phyloP scores from a whole-genome alignment of 2,888 invertebrate species.

The Polyommatus iphigenia region DNA sequence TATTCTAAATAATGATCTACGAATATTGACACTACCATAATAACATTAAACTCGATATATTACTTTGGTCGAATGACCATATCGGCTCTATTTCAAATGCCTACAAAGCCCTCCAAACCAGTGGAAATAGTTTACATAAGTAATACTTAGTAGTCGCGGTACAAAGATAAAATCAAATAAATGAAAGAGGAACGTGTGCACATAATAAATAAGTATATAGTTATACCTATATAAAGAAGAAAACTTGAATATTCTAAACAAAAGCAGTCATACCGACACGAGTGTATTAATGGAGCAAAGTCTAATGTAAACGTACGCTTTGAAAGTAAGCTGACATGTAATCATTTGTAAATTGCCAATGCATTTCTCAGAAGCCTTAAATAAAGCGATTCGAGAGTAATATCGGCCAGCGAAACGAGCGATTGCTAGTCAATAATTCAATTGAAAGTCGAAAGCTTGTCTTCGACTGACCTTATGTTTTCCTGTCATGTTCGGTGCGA shows the following conservation, averaged over 20 bases:
- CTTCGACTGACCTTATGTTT: slow-evolving; percentile 37
- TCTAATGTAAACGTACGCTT: too few relatives aligned
- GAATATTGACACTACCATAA: neutral
- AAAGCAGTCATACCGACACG: too few relatives aligned
- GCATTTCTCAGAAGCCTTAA: neutral
- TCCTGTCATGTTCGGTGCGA: slow-evolving; percentile 29
- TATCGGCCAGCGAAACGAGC: slow-evolving; percentile 26
- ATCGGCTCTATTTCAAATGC: neutral
- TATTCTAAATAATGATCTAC: neutral
- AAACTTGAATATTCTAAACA: too few relatives aligned
- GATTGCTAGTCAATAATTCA: slow-evolving; percentile 37
- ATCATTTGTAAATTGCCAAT: neutral
- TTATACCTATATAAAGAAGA: too few relatives aligned
- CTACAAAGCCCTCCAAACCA: neutral
- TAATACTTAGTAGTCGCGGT: neutral
- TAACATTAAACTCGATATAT: neutral
- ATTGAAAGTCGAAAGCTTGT: slow-evolving; percentile 36
- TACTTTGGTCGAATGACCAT: neutral
- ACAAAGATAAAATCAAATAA: too few relatives aligned
- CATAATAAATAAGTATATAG: too few relatives aligned
- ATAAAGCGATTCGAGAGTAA: slow-evolving; percentile 28
- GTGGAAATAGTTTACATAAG: neutral
- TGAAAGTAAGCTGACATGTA: too few relatives aligned
- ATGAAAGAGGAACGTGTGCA: neutral
- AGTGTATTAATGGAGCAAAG: too few relatives aligned